Percentiles rank a stretch among this genome's conserved stretches.
Conservation (phyloP, 2,797 vertebrate species). For the Tolypeutes matacus region DNA sequence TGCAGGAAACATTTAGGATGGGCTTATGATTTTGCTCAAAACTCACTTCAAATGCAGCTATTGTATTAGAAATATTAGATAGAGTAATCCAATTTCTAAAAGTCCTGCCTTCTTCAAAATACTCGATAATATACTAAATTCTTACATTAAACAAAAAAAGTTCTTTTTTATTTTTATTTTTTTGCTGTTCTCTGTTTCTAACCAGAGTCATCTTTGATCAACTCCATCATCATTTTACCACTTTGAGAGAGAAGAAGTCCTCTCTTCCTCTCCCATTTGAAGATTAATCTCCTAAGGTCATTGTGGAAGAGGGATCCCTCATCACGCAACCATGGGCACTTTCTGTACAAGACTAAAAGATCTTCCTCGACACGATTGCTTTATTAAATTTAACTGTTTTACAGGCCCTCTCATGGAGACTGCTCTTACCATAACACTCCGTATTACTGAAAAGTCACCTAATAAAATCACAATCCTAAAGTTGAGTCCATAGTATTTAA, state of each 20-base stretch:
- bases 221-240: neutral
- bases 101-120: neutral
- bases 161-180: neutral
- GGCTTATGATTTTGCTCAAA: neutral
- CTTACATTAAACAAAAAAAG: neutral
- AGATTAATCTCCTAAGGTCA: neutral
- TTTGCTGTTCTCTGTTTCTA: neutral
- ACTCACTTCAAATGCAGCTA: neutral
- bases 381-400: neutral
- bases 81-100: neutral
- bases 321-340: neutral
- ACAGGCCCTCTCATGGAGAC: neutral
- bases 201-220: neutral
- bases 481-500: neutral
- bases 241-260: neutral
- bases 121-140: neutral
- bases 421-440: neutral
- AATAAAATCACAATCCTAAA: neutral
- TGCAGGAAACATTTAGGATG: neutral
- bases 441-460: neutral
- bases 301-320: accelerated
- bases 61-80: constrained; percentile 1
- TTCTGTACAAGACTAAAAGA: neutral
- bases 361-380: neutral
- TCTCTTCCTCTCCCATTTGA: neutral